A percentile compares a stretch with the other conserved stretches of the same genome.
phyloP scores from a whole-genome alignment of 2,888 invertebrate genomes.

The Drosophila cracens region DNA sequence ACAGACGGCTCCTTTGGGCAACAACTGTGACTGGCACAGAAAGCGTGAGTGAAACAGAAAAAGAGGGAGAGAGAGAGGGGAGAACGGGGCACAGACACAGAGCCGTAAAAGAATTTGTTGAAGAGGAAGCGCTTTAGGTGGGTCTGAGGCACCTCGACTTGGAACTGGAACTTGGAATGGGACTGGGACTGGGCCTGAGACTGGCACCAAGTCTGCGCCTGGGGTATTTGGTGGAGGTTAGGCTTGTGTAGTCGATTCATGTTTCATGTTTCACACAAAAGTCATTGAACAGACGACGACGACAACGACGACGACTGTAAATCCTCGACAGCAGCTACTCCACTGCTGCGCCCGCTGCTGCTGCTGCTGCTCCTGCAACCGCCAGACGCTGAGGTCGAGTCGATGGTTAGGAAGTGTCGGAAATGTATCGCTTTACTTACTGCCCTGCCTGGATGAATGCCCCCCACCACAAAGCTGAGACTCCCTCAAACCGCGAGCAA shows the following conservation, averaged over 20 bases:
- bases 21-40: slow-evolving; percentile 15
- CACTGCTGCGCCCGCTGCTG: neutral
- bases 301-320: slow-evolving; percentile 36
- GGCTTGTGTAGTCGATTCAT: slow-evolving; percentile 78
- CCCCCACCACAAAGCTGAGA: slow-evolving; percentile 1
- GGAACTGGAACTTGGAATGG: slow-evolving; percentile 23
- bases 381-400: slow-evolving; percentile 62
- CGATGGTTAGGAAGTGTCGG: slow-evolving; percentile 74
- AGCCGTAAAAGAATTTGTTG: slow-evolving; percentile 67
- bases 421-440: slow-evolving; percentile 70
- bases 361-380: slow-evolving; percentile 1
- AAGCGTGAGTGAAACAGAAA: slow-evolving; percentile 4
- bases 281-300: slow-evolving; percentile 81
- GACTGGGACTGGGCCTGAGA: slow-evolving; percentile 16
- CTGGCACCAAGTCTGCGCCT: slow-evolving; percentile 4
- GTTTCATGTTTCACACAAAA: slow-evolving; percentile 70
- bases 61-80: neutral
- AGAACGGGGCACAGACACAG: slow-evolving; percentile 34
- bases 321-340: slow-evolving; percentile 8
- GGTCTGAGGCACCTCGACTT: slow-evolving; percentile 57
- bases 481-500: neutral
- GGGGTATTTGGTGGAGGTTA: slow-evolving; percentile 21
- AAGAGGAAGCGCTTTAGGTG: slow-evolving; percentile 79
- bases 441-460: slow-evolving; percentile 1
- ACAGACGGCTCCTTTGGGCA: slow-evolving; percentile 67